Evolutionary conservation across 2,113 vertebrate species (phyloP), one percentile per base, ranked within the genome.

Genomic region (Poeciliopsis prolifica): DNA sequence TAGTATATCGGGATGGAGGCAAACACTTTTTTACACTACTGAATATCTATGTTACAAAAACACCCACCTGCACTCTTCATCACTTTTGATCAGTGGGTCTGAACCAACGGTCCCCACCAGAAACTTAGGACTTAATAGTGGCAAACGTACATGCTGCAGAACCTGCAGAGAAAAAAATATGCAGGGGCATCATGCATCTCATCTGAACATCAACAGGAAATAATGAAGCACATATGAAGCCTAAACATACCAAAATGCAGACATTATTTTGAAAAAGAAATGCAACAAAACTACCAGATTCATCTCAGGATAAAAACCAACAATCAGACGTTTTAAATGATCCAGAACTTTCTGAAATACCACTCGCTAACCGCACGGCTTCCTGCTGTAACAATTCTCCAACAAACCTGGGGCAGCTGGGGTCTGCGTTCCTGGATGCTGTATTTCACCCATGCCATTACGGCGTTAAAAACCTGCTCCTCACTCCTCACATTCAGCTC

Each of bases 371-470:
- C 22, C 4, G 29, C 12, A 58, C 30, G 17, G 29, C 1, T 31
- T 19, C 12, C 31, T 33, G 9, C 0, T 19, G n/a, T 26, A 40
- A 2, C n/a, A 2, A 19, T 1, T 3, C 5, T 17, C 17, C 2
- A 10, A 72, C 75, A 73, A 79, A 99, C 98, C 97, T 99, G 98
- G 15, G 98, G 97, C 11, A 99, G 93, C 84, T 99, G 98, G 9
- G 96, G 97, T 29, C 98, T 93, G 58, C 98, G 95, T 67, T 99
- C 97, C 87, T 99, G 98, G 88, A 99, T 99, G 92, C 97, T 98
- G 92, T 99, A 99, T 76, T 99, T 99, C 67, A 99, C 97, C 98
- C 98, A 99, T 68, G 98, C 97, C 97, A 99, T 99, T 75, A 99
- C 98, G 0, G 98, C 98, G 0, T 96, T 99, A 91, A 99, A 99